phyloP scores from a whole-genome alignment of 2,113 vertebrate species.

The Nestor notabilis region DNA sequence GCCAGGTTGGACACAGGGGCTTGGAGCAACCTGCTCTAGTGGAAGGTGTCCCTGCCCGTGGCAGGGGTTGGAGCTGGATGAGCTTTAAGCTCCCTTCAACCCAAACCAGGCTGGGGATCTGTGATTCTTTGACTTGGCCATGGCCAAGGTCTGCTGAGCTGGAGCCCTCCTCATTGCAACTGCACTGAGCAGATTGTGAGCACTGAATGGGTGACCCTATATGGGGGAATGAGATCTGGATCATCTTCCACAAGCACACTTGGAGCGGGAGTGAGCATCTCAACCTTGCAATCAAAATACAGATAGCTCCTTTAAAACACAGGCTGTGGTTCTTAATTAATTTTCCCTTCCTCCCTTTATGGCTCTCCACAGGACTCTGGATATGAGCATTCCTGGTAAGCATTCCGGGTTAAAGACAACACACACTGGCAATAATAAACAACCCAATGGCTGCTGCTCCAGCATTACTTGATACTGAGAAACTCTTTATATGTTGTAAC shows the following conservation, averaged over 20 bases:
- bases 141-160: background rate
- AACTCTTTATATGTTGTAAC: constrained; percentile 33
- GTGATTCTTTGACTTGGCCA: background rate
- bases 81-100: background rate
- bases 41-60: background rate
- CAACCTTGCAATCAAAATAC: background rate
- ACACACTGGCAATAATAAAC: background rate
- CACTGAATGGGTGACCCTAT: background rate
- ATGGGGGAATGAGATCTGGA: accelerated
- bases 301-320: background rate
- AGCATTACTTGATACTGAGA: background rate
- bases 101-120: background rate
- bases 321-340: background rate
- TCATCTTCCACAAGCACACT: background rate
- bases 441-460: background rate
- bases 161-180: accelerated
- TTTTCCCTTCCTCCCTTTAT: background rate
- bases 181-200: accelerated
- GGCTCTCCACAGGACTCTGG: background rate
- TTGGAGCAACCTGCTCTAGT: background rate
- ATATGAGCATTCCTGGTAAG: background rate
- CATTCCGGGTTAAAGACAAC: constrained; percentile 17
- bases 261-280: background rate
- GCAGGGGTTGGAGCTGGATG: background rate
- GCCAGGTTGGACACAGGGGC: no score